Base-by-base conservation (phyloP, 2,797 vertebrate species). In the Sebastes steindachneri region DNA sequence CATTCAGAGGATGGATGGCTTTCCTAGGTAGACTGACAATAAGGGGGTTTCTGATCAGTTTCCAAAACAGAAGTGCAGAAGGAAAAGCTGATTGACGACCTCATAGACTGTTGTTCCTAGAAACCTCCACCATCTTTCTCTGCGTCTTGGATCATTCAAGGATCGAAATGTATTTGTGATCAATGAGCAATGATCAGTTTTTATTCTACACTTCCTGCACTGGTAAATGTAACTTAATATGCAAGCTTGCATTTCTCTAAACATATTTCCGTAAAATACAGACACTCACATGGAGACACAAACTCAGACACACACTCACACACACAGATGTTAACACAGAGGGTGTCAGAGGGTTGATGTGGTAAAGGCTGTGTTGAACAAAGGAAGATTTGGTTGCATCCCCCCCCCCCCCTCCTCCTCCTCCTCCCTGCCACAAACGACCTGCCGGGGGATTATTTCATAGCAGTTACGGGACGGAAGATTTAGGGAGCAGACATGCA, bases 391-490 rank as follows among this genome's bases (percentile, higher is more conserved):
- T 75, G 35, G 74, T 83, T 79, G 80, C 86, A 77, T 14, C 69
- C 26, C 77, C 58, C 33, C n/a, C 7, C 2, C 45, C 31, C 8
- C 60, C 21, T 5, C n/a, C 54, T 3, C 6, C 3, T 8, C 25
- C 86, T 80, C 85, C 76, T 72, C 82, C 86, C 57, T 11, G 60
- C 73, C 79, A 59, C 88, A 76, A 89, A 88, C 73, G 60, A 84
- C 85, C 79, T 87, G 86, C 88, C 80, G 59, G 79, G 89, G 90
- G 91, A 92, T 95, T 94, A 90, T 92, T 93, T 90, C 88, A 92
- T 86, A 83, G 88, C 59, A 64, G 92, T 85, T 88, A 90, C 31
- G 33, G 70, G 83, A 86, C 1, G 33, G 57, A 82, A 90, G 90
- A 89, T 88, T 93, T 82, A 88, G 68, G 83, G 79, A 86, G 81